Percentiles rank a stretch among this genome's conserved stretches.
Conservation (phyloP, 1,140 invertebrate genomes). For the Temnothorax nylanderi region DNA sequence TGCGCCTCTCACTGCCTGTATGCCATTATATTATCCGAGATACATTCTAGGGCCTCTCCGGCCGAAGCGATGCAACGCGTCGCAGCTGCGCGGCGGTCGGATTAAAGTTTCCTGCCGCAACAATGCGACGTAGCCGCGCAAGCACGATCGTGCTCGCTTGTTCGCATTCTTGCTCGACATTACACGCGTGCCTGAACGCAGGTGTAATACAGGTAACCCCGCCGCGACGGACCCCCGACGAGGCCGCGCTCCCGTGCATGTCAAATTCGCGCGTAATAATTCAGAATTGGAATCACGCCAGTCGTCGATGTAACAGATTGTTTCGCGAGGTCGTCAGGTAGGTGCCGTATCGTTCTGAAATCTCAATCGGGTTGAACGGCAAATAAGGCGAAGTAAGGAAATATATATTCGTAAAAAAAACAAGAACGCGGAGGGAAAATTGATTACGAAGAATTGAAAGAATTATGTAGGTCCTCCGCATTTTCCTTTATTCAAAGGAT, state of each 20-base stretch:
- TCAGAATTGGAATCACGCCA: neutral
- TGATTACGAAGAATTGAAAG: neutral
- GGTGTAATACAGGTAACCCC: constrained; percentile 28
- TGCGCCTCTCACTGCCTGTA: neutral
- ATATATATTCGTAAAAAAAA: neutral
- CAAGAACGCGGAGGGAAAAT: neutral
- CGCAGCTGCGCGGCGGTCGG: constrained; percentile 9
- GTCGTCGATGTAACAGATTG: neutral
- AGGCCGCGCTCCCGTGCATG: neutral
- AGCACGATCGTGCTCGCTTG: constrained; percentile 23
- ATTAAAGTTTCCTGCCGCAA: constrained; percentile 55
- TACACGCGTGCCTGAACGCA: constrained; percentile 43
- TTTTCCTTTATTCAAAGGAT: neutral
- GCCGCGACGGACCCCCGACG: neutral
- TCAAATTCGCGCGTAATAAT: constrained; percentile 25
- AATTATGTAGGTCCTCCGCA: neutral
- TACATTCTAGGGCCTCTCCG: constrained; percentile 6
- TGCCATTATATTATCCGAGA: constrained; percentile 51
- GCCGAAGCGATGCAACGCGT: neutral
- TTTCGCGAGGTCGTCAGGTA: neutral
- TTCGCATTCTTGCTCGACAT: constrained; percentile 47
- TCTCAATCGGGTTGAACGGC: neutral
- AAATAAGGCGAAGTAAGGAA: neutral
- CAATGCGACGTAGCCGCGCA: constrained; percentile 28
- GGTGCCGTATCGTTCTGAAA: neutral